A percentile compares a stretch with the other conserved stretches of the same genome.
Conservation (phyloP, 2,888 invertebrate genomes). For the Ceratothoa steindachneri region DNA sequence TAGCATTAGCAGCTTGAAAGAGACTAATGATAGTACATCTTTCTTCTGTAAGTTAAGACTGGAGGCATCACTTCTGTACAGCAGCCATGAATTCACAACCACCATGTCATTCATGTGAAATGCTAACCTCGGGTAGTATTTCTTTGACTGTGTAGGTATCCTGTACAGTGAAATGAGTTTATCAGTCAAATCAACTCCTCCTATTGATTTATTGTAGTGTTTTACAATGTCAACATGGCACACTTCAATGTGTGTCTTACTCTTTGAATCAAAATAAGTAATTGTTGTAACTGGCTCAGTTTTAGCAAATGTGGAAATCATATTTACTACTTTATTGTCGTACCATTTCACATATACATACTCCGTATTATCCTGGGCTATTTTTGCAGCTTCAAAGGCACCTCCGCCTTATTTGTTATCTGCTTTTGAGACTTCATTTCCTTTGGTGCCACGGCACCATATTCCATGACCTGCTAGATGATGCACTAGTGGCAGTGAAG, state of each 20-base stretch:
- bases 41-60: neutral
- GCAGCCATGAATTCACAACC: constrained; percentile 1
- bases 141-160: too few relatives aligned
- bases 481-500: too few relatives aligned
- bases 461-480: too few relatives aligned
- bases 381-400: too few relatives aligned
- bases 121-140: neutral
- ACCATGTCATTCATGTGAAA: constrained; percentile 14
- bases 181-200: too few relatives aligned
- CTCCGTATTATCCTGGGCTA: too few relatives aligned
- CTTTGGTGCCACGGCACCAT: too few relatives aligned
- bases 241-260: neutral
- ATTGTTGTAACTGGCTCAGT: neutral
- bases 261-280: neutral
- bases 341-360: too few relatives aligned
- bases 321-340: too few relatives aligned
- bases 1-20: neutral
- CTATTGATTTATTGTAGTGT: constrained; percentile 4
- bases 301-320: constrained; percentile 18
- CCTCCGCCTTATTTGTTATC: too few relatives aligned
- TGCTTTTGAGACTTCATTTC: too few relatives aligned
- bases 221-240: neutral
- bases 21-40: neutral
- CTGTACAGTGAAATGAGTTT: too few relatives aligned
- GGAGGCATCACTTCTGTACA: neutral